A percentile compares a stretch with the other conserved stretches of the same genome.
These are phyloP conservation scores for Odocoileus hemionus DNA, from an alignment of 2,113 vertebrate genomes.

Conservation along the genomic window DNA sequence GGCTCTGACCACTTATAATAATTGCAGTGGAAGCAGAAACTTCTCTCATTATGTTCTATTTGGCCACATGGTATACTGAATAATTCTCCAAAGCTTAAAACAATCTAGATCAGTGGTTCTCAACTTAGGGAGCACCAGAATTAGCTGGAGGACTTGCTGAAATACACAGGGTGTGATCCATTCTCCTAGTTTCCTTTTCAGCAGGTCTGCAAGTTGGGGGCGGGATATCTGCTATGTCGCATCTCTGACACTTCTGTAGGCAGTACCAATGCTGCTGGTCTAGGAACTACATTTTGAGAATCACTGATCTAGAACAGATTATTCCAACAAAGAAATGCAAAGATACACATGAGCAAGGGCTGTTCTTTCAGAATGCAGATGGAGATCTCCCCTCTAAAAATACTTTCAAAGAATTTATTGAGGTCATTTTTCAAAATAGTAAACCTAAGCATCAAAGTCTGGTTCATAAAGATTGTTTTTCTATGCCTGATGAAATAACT, in stretches of 20 bases:
- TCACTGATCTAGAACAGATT: background rate
- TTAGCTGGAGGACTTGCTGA: background rate
- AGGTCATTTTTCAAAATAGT: conserved; percentile 1
- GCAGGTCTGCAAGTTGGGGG: background rate
- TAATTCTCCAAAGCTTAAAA: background rate
- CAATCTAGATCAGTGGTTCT: background rate
- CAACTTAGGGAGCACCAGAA: background rate
- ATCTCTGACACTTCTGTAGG: background rate
- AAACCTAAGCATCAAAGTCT: background rate
- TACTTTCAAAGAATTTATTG: background rate
- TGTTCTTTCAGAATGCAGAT: background rate
- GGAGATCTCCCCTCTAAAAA: background rate
- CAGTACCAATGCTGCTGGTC: background rate
- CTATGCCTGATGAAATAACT: background rate
- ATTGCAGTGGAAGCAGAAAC: background rate
- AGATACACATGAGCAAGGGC: background rate
- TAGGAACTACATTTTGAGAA: background rate
- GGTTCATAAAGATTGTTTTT: background rate
- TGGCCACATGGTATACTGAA: background rate
- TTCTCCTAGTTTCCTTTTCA: background rate
- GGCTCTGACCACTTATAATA: background rate
- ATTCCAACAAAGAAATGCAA: background rate
- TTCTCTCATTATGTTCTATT: background rate
- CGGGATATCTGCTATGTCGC: background rate
- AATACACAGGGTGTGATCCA: background rate